phyloP scores from a whole-genome alignment of 2,888 invertebrate genomes.

The Hymenopus coronatus region DNA sequence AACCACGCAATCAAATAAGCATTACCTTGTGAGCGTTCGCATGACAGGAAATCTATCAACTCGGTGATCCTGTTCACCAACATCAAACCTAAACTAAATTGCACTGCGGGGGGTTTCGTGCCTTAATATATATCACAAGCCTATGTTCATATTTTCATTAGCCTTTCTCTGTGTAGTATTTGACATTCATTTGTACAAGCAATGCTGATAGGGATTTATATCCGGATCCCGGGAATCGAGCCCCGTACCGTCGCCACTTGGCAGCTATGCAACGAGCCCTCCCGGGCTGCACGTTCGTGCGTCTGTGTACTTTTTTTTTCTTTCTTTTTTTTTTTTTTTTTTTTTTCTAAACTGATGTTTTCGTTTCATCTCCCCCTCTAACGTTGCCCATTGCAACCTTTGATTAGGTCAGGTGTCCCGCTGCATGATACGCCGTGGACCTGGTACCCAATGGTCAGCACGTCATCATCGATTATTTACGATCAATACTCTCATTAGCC shows the following conservation, averaged over 20 bases:
- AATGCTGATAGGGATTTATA: neutral
- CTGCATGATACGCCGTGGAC: neutral
- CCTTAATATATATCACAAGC: neutral
- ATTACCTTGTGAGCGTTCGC: no score
- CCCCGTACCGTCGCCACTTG: neutral
- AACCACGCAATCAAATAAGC: no score
- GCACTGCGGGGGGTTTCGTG: neutral
- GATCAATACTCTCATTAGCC: conserved; percentile 16
- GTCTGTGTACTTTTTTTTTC: neutral
- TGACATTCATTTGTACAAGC: neutral
- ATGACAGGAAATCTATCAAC: neutral
- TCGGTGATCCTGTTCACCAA: neutral
- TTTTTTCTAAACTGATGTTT: neutral
- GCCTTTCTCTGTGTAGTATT: neutral
- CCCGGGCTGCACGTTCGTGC: neutral
- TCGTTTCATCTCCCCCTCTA: neutral
- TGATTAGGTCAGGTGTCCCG: conserved; percentile 4
- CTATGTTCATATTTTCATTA: neutral
- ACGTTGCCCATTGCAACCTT: neutral
- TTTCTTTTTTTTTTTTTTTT: neutral
- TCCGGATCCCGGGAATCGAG: neutral
- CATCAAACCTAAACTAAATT: neutral
- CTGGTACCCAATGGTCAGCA: conserved; percentile 1
- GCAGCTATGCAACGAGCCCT: neutral
- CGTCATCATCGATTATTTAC: conserved; percentile 14